Conservation (phyloP, 2,113 vertebrate species). For the Dromiciops gliroides region DNA sequence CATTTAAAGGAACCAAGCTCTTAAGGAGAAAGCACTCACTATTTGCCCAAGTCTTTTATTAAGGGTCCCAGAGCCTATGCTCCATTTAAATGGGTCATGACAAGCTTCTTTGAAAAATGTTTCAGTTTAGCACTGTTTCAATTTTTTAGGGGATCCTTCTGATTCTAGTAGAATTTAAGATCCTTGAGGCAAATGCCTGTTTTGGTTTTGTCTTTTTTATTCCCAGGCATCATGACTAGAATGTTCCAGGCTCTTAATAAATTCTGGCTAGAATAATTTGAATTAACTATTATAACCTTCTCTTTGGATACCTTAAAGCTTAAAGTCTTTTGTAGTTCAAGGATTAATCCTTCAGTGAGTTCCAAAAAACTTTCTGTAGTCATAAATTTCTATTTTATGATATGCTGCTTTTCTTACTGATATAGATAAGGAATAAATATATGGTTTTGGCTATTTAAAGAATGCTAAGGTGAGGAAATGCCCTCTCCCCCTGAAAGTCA, state of each 20-base stretch:
- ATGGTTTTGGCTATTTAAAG: neutral
- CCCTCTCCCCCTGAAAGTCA: neutral
- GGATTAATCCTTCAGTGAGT: neutral
- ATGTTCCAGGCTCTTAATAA: neutral
- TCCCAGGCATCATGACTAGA: neutral
- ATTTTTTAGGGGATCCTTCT: neutral
- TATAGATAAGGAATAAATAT: neutral
- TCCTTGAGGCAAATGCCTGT: neutral
- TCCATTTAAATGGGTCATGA: neutral
- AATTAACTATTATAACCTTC: neutral
- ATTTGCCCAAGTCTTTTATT: neutral
- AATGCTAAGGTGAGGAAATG: neutral
- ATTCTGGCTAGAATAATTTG: neutral
- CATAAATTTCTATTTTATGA: neutral
- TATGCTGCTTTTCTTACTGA: neutral
- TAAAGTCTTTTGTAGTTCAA: neutral
- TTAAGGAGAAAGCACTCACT: neutral
- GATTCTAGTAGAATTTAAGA: neutral
- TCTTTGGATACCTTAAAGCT: neutral
- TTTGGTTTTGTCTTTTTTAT: neutral
- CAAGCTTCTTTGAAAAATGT: neutral
- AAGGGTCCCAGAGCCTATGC: neutral
- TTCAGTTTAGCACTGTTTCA: neutral
- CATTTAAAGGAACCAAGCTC: neutral
- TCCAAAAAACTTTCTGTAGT: neutral